Evolutionary conservation across 2,888 invertebrate genomes (phyloP), one percentile per base, ranked within the genome.

Genomic region (Sinopyrophorus schimmeli): DNA sequence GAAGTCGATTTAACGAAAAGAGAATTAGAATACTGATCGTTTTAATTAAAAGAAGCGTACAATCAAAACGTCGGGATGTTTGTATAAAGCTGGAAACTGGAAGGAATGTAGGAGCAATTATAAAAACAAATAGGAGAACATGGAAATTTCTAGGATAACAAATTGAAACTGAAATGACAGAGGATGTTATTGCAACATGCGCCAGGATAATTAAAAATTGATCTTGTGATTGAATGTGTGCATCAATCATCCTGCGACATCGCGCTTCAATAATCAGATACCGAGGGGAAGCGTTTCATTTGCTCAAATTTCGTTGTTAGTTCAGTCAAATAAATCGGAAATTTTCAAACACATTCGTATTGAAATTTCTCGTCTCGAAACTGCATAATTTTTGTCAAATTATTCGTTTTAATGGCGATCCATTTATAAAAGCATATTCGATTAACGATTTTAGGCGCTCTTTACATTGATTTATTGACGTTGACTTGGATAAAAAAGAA

Each of bases 151-250:
- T 5, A 34, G 27, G 40, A 35, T 24, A 47, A 41, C 37, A 27
- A 41, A 47, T 47, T 32, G 35, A 47, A 38, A 27, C 31, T 37
- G 42, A 53, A 53, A 49, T 46, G 47, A 42, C 48, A 52, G 44
- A 43, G 40, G 35, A 39, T 47, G 49, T 48, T 52, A 55, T 52
- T 52, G 47, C 49, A 39, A 47, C 41, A 40, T 55, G 47, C 53
- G 50, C 31, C 35, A 24, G 39, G 39, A 53, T 58, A 55, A 58
- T 58, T 58, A 58, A 58, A 58, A 58, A 58, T 58, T 55, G 53
- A 58, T 55, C 54, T 53, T 52, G 28, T 55, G 58, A 58, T 58
- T 58, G 53, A 58, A 55, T 58, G 47, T 58, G 49, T 51, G 53
- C 55, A 58, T 58, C 55, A 54, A 58, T 55, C 58, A 58, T 55